Evolutionary conservation across 2,888 invertebrate genomes (phyloP), one percentile per base, ranked within the genome.

Genomic region (Hecatera dysodea): DNA sequence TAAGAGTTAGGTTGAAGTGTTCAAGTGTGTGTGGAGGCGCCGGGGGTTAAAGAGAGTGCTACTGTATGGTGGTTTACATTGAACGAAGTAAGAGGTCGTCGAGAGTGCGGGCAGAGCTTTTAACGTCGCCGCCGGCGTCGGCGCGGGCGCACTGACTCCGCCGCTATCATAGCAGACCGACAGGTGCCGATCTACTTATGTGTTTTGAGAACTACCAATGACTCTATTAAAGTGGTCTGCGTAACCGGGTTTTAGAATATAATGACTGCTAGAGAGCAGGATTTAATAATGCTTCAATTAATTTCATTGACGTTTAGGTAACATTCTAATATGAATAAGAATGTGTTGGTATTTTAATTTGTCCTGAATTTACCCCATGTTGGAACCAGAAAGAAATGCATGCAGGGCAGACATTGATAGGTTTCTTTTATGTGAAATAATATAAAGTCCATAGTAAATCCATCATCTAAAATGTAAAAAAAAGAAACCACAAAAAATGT

Each of bases 181-280:
- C 86, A 87, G 88, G 86, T 87, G 86, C 82, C 82, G 80, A 84
- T 77, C 75, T 82, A 80, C 78, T 82, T 82, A 78, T 68, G 61
- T 68, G 64, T 83, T 76, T 83, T 72, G 75, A 83, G 73, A 80
- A 76, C 70, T 67, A 70, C 82, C 73, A 82, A 68, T 73, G 71
- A 68, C 72, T 82, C 53, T 69, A 82, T 82, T 78, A 78, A 82
- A 72, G 84, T 82, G 67, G 67, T 67, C 63, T 71, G 44, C 60
- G 65, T 65, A 81, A 70, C 71, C 71, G 44, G 59, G 67, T 78
- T 82, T 75, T 55, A 33, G 71, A 84, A 60, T 64, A 52, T 72
- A 67, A 67, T 61, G 57, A 72, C 65, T 66, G 55, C 22, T 67
- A 44, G 52, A 75, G 50, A 81, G 60, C 66, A 46, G 55, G 48